These are phyloP conservation scores for Eupeodes corollae DNA, from an alignment of 1,140 invertebrate genomes.

Conservation along the genomic window DNA sequence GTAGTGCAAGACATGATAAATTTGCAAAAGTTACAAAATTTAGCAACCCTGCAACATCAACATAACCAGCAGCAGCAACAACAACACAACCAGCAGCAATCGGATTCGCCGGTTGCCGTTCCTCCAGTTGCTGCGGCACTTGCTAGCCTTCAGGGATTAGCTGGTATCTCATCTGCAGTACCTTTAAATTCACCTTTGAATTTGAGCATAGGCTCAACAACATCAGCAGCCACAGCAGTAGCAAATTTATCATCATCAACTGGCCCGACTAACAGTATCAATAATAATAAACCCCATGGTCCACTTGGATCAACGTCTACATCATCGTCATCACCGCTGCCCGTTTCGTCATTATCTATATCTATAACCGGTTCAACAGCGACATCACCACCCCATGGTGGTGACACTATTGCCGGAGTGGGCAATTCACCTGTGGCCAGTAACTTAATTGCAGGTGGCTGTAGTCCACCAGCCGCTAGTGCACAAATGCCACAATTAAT, in stretches of 20 bases:
- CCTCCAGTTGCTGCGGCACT: constrained; percentile 42
- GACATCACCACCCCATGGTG: constrained; percentile 6
- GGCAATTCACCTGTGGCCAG: constrained; percentile 25
- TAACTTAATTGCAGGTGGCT: constrained; percentile 11
- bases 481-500: constrained; percentile 45
- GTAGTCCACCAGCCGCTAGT: constrained; percentile 39
- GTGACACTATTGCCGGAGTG: constrained; percentile 2
- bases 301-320: no score
- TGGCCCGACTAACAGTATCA: background rate
- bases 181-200: constrained; percentile 69
- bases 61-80: constrained; percentile 20
- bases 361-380: background rate
- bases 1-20: constrained; percentile 64
- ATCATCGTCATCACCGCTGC: background rate
- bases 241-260: background rate
- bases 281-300: no score
- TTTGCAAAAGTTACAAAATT: constrained; percentile 65
- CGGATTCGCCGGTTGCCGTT: constrained; percentile 26
- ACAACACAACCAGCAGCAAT: constrained; percentile 25
- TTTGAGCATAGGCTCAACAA: constrained; percentile 51
- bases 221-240: background rate
- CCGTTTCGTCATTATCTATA: no score
- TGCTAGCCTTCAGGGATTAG: constrained; percentile 61
- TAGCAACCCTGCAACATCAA: constrained; percentile 43
- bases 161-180: constrained; percentile 49